These are phyloP conservation scores for Desoria tigrina DNA, from an alignment of 2,888 invertebrate species.

Conservation along the genomic window DNA sequence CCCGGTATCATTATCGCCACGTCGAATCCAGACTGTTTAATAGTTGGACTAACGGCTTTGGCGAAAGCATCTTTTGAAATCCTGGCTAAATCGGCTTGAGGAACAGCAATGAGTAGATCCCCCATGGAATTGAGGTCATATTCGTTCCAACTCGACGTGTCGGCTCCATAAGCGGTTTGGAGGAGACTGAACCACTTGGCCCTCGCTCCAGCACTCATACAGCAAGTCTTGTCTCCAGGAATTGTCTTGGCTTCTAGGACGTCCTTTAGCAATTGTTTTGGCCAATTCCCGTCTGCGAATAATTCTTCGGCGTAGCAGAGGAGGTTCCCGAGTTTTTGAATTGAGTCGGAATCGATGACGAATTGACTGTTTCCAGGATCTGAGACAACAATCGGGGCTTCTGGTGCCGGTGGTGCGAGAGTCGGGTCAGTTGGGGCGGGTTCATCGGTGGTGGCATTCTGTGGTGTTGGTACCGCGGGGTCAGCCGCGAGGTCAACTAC, in stretches of 20 bases:
- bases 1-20: conserved; percentile 32
- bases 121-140: conserved; percentile 44
- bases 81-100: conserved; percentile 37
- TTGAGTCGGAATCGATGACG: conserved; percentile 27
- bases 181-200: conserved; percentile 42
- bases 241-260: conserved; percentile 42
- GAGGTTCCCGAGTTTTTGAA: conserved; percentile 44
- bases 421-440: too few species aligned
- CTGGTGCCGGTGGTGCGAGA: background rate
- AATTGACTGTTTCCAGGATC: background rate
- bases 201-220: conserved; percentile 31
- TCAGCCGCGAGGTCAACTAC: background rate
- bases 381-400: background rate
- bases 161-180: conserved; percentile 44
- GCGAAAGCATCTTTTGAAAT: conserved; percentile 41
- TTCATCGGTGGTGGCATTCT: background rate
- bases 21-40: conserved; percentile 42
- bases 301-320: conserved; percentile 46
- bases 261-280: conserved; percentile 33
- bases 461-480: background rate
- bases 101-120: conserved; percentile 46
- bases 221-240: conserved; percentile 49
- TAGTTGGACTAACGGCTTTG: conserved; percentile 43
- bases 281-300: conserved; percentile 30
- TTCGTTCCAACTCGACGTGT: conserved; percentile 45